Base-by-base conservation (phyloP, 1,140 invertebrate species). In the Drosophila murphyi region DNA sequence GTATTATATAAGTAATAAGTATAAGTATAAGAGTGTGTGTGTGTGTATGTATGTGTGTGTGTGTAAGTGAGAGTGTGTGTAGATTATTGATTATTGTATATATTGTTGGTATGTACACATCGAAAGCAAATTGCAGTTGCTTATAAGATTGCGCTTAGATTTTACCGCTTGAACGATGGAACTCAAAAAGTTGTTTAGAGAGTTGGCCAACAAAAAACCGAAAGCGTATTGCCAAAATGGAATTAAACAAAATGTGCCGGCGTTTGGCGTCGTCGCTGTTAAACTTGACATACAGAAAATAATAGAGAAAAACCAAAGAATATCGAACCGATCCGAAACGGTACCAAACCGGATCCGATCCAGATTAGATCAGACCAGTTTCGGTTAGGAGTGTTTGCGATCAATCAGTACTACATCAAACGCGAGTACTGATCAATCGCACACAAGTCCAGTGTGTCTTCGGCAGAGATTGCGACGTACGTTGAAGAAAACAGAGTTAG, bases 181-280 rank as follows among this genome's bases (percentile, higher is more conserved):
- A 74, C 65, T 50, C 34, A 74, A 41, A 74, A 70, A 62, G 43
- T 70, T 70, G 67, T 37, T 43, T 67, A 52, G 28, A 63, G 51
- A 75, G 72, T 85, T 87, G 74, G 82, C 81, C 80, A 85, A 85
- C 82, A 70, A 85, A 85, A 85, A 85, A 85, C 78, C 81, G 81
- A 86, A 82, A 82, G 80, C 78, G 76, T 78, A 81, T 85, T 85
- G 81, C 82, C 81, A 85, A 85, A 86, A 78, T 71, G 68, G 76
- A 74, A 89, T 83, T 80, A 89, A 88, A 88, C 83, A 88, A 88
- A 88, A 88, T 88, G 83, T 88, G 83, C 83, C 83, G 83, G 83
- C 83, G 83, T 88, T 88, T 88, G 83, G 83, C 83, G 83, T 88
- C 83, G 83, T 88, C 83, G 83, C 83, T 88, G 83, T 88, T 88